Base-by-base conservation (phyloP, 2,888 invertebrate genomes). In the Labia minor region DNA sequence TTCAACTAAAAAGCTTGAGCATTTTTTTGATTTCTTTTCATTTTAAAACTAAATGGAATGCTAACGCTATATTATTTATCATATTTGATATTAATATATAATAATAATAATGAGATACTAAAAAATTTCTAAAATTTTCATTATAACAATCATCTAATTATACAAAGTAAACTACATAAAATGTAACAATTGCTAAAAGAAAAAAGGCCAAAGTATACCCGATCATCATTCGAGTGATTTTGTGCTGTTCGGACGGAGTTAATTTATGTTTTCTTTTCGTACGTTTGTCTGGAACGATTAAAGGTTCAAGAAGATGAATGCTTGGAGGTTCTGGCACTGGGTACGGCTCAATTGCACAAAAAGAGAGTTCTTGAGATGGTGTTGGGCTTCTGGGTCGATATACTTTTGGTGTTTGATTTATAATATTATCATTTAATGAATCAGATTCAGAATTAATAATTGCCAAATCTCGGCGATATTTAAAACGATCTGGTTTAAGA, bases 181-280 rank as follows among this genome's bases (percentile, higher is more conserved):
- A 82, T 49, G 82, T 81, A 67, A 81, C 77, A 69, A 81, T 78
- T 64, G 80, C 78, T 72, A 82, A 74, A 68, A 80, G 75, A 71
- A 83, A 78, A 73, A 83, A 82, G 61, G 81, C 80, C 66, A 81
- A 75, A 33, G 82, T 82, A 73, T 84, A 81, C 68, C 82, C 80
- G 71, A 86, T 81, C 73, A 85, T 78, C 70, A 82, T 78, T 73
- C 78, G 77, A 19, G 80, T 77, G 69, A 82, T 78, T 72, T 81
- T 81, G 49, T 79, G 77, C 69, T 80, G 78, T 71, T 82, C 81
- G 8, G 76, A 74, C 37, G 70, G 72, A 10, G 73, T 71, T 37
- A 74, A 70, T 73, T 67, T 73, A 74, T 72, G 49, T 67, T 68
- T 75, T 73, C 67, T 73, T 75, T 68, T 75, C 68, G 75, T 74